Conservation (phyloP, 2,113 vertebrate genomes). For the Nibea albiflora region DNA sequence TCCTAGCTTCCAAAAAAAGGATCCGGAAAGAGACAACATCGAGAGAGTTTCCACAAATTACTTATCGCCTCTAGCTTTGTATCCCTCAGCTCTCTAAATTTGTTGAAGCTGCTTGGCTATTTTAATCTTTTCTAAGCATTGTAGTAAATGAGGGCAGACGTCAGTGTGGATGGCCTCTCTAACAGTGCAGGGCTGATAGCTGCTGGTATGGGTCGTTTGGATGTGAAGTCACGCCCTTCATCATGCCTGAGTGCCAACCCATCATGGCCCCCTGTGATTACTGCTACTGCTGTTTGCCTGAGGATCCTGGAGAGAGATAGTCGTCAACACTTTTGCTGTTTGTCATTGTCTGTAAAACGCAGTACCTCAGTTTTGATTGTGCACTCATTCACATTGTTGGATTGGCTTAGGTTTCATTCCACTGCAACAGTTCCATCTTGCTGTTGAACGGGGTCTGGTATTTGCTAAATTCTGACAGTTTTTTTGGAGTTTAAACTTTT, state of each 20-base stretch:
- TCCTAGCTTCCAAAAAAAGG: slow-evolving; percentile 55
- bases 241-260: slow-evolving; percentile 67
- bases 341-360: slow-evolving; percentile 58
- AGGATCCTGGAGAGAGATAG: slow-evolving; percentile 42
- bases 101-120: slow-evolving; percentile 69
- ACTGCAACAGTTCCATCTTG: slow-evolving; percentile 45
- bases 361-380: slow-evolving; percentile 29
- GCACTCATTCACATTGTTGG: slow-evolving; percentile 42
- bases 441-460: slow-evolving; percentile 43
- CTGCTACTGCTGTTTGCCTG: slow-evolving; percentile 60
- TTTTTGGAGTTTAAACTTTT: slow-evolving; percentile 1
- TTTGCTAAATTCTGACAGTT: slow-evolving; percentile 32
- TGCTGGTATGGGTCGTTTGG: slow-evolving; percentile 74
- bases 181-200: slow-evolving; percentile 65
- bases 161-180: slow-evolving; percentile 70
- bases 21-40: slow-evolving; percentile 46
- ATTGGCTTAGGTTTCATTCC: slow-evolving; percentile 35
- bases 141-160: slow-evolving; percentile 75
- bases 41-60: slow-evolving; percentile 58
- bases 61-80: slow-evolving; percentile 55
- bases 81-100: slow-evolving; percentile 59
- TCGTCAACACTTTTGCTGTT: slow-evolving; percentile 69
- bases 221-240: slow-evolving; percentile 75
- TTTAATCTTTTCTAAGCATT: slow-evolving; percentile 70
- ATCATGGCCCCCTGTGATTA: slow-evolving; percentile 74